Conservation (phyloP, 2,113 vertebrate genomes). For the Aix galericulata region DNA sequence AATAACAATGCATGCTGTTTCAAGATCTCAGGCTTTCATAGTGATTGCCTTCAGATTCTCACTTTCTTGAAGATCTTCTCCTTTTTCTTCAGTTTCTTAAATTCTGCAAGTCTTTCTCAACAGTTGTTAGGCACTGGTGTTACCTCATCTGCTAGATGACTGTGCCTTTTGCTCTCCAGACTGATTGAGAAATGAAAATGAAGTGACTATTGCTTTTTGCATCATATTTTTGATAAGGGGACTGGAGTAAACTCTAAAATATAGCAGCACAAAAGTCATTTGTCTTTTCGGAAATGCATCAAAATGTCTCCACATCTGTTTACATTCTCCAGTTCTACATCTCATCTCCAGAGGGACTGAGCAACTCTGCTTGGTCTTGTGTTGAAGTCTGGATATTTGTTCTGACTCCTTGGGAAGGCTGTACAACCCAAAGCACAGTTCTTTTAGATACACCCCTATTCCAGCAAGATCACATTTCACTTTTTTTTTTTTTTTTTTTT, state of each 20-base stretch:
- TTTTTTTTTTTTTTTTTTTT: neutral
- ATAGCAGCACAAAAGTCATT: neutral
- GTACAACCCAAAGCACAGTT: conserved; percentile 6
- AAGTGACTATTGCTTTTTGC: conserved; percentile 28
- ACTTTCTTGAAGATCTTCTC: neutral
- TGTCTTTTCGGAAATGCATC: conserved; percentile 44
- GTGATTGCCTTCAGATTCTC: neutral
- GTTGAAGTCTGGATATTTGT: conserved; percentile 50
- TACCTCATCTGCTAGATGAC: neutral
- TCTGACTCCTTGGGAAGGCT: conserved; percentile 57
- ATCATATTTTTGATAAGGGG: conserved; percentile 25
- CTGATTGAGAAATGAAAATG: conserved; percentile 43
- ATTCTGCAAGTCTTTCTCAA: neutral
- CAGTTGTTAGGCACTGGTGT: neutral
- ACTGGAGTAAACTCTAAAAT: conserved; percentile 26
- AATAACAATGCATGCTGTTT: neutral
- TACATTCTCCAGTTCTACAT: conserved; percentile 53
- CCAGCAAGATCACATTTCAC: conserved; percentile 29
- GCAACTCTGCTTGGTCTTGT: neutral
- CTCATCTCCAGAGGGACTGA: conserved; percentile 27
- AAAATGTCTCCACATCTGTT: conserved; percentile 53
- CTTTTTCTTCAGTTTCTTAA: neutral
- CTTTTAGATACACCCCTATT: conserved; percentile 12
- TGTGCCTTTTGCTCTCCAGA: conserved; percentile 13
- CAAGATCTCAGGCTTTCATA: neutral